Evolutionary conservation across 2,797 vertebrate species (phyloP).

Genomic region (Danio tinwini): DNA sequence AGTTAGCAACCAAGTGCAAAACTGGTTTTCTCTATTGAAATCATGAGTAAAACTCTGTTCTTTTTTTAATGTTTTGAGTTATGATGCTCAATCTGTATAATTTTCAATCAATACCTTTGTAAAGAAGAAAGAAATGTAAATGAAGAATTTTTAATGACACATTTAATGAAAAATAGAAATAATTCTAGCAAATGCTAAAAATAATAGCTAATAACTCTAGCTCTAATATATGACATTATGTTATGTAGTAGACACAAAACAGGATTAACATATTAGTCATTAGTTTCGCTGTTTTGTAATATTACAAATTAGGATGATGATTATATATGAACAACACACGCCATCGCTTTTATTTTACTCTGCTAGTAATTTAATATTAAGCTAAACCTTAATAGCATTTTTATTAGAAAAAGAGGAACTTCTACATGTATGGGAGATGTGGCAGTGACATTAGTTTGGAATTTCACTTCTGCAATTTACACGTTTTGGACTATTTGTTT

Average conservation of each 20-base stretch:
- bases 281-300: conserved; percentile 4
- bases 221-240: neutral
- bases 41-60: neutral
- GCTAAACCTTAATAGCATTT: neutral
- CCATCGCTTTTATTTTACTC: neutral
- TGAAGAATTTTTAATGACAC: neutral
- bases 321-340: too few relatives aligned
- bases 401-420: neutral
- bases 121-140: neutral
- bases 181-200: neutral
- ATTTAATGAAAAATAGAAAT: neutral
- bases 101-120: neutral
- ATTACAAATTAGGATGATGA: neutral
- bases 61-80: too few relatives aligned
- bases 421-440: neutral
- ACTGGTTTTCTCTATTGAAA: neutral
- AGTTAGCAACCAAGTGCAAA: neutral
- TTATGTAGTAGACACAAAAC: neutral
- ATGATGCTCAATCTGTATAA: too few relatives aligned
- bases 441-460: neutral
- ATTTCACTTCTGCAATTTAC: neutral
- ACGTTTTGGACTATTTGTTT: neutral
- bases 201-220: neutral
- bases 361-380: neutral
- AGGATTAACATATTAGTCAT: conserved; percentile 3